Percentiles rank a stretch among this genome's conserved stretches.
These are phyloP conservation scores for Lathronympha strigana DNA, from an alignment of 2,888 invertebrate species.

Conservation along the genomic window DNA sequence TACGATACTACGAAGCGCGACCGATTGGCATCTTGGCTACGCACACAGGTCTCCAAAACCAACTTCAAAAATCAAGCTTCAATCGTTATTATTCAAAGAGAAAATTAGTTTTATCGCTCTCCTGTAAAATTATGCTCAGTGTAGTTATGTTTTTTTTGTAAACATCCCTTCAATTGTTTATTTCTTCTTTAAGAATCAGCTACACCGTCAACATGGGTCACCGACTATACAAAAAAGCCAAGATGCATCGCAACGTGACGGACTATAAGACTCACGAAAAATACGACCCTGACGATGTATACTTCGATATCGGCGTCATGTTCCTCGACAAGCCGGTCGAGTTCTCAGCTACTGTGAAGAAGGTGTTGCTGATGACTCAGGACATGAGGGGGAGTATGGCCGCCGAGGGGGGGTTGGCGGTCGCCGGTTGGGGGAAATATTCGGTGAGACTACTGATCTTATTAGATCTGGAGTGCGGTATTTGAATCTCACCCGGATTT, in stretches of 20 bases:
- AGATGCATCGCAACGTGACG: neutral
- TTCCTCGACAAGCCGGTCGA: neutral
- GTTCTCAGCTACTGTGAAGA: neutral
- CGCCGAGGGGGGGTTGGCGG: neutral
- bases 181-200: neutral
- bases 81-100: too few relatives aligned
- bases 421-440: slow-evolving; percentile 11
- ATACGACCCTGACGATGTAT: neutral
- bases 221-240: neutral
- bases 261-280: slow-evolving; percentile 1
- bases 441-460: neutral
- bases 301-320: neutral
- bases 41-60: too few relatives aligned
- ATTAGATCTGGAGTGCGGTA: too few relatives aligned
- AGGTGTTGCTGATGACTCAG: neutral
- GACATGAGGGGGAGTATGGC: neutral
- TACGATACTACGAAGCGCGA: too few relatives aligned
- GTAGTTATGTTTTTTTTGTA: too few relatives aligned
- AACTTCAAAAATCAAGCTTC: too few relatives aligned
- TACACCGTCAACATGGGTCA: neutral
- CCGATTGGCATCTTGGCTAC: too few relatives aligned
- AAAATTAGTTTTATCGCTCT: too few relatives aligned
- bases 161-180: neutral
- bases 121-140: too few relatives aligned
- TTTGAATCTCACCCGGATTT: too few relatives aligned